Base-by-base conservation (phyloP, 1,140 invertebrate species). In the Oryzaephilus surinamensis region DNA sequence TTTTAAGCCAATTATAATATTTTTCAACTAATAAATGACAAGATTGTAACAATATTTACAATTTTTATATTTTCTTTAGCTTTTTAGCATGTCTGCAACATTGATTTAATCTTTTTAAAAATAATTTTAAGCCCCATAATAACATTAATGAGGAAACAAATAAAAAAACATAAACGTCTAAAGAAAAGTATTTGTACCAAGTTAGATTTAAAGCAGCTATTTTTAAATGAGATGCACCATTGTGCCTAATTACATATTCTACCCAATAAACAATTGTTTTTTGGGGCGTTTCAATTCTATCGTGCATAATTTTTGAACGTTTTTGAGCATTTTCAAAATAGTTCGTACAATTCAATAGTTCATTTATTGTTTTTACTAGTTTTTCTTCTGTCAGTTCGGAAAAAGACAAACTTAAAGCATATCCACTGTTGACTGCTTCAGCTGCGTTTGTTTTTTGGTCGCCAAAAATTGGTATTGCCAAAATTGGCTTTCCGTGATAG, bases 401-500 rank as follows among this genome's bases (percentile, higher is more conserved):
- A 43, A 23, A 21, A 44, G 53, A 11, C 51, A 13, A 1, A 67
- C 13, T 10, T 37, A 44, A 3, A 57, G 54, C 66, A 27, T 61
- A 48, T 18, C 47, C 43, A 23, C 38, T 27, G n/a, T 14, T 18
- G 10, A n/a, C 58, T 51, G 10, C 48, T 46, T n/a, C 53, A 52
- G 18, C 61, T 3, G 41, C 41, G 28, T 59, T 61, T 3, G 45
- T 38, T 27, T 40, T 47, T 33, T 61, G 59, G 41, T 61, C 61
- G 0, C 42, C 50, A 40, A 47, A 60, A 11, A 61, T 43, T 7
- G 62, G 62, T n/a, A 64, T 48, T 8, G 48, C 58, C 1, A 74
- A 23, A 11, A 75, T 48, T 4, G 72, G 72, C 3, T 69, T 60
- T 10, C 65, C 69, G 39, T 61, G 50, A 38, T 65, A 62, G 2